Evolutionary conservation across 2,797 vertebrate species (phyloP), one percentile per base, ranked within the genome.

Genomic region (Mionectes olivaceus): DNA sequence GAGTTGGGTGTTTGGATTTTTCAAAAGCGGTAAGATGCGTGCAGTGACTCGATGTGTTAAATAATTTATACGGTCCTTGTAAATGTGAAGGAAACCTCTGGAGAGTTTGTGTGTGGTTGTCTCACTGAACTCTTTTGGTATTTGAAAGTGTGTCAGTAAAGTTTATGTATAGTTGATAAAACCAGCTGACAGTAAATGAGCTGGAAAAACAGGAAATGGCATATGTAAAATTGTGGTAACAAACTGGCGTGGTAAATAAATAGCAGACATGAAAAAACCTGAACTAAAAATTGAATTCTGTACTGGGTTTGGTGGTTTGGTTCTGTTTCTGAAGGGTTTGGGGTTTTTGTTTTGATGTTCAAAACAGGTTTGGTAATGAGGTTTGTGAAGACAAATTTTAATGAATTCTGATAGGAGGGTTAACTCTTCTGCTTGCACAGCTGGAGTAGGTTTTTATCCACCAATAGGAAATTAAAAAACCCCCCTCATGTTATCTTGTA

Each of bases 1-100:
- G 99, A 25, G 99, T 99, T 6, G 99, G 99, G 44, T 99, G 99
- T 37, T 97, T 99, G 95, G 99, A 98, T 75, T 99, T 99, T 96
- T 99, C 99, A 61, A 99, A 99, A 98, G 99, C 99, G 88, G 99
- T 99, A 97, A 99, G 99, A 89, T 1, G 59, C 43, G 52, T 23
- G 1, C 1, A 0, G 2, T 8, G 41, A 39, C 30, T 28, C 7
- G 12, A 2, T 15, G 17, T 28, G 15, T 43, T 33, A 30, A 43
- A 7, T 28, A 14, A 30, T 5, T 21, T n/a, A n/a, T 41, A 56
- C 19, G 2, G 0, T 17, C 53, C 55, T 61, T 14, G 22, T 52
- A 23, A 77, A 64, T 0, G 0, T 30, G 22, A 71, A 35, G 37
- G 44, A 69, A 35, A 32, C 39, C n/a, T 65, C 44, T 28, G 19